Base-by-base conservation (phyloP, 2,113 vertebrate species). In the Ailurus styani region DNA sequence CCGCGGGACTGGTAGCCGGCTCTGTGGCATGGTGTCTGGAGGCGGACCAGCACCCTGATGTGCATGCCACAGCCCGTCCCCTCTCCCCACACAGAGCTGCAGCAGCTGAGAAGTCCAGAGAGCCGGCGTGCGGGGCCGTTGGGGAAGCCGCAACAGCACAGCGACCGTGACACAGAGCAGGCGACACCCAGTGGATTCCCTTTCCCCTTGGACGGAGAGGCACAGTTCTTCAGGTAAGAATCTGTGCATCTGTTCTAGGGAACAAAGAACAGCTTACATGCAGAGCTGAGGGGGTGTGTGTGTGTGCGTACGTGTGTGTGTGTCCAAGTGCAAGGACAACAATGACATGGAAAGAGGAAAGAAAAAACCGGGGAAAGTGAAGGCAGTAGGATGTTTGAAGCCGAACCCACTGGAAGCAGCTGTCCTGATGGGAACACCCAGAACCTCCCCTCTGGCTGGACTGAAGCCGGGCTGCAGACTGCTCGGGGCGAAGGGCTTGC, bases 1-100 rank as follows among this genome's bases (percentile, higher is more conserved):
- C 94, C 54, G 75, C 1, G 31, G 91, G 89, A 93, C 97, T 84
- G 92, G 93, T n/a, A 94, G 97, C 70, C 57, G 9, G 82, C 72
- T 79, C 88, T 86, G 92, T 89, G 97, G 96, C 96, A 94, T 12
- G 52, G 50, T 45, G 60, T 91, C 87, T 98, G 98, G 98, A 97
- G 94, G 91, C 92, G 11, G 95, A 88, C 97, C 97, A 97, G 92
- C 96, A 97, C 95, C 96, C 97, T 97, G 97, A 97, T 93, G 96
- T 96, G 94, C 97, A 77, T 97, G 96, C 95, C 87, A 70, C 37
- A 12, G 96, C 98, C 95, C 79, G 78, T 98, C 98, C 82, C 97
- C 94, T 97, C 97, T 97, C 98, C 87, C 90, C 91, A 97, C 94
- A 96, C 95, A 96, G 96, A 92, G 95, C 96, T 11, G 96, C 96